Evolutionary conservation across 1,140 invertebrate species (phyloP).

Genomic region (Bicyclus anynana): DNA sequence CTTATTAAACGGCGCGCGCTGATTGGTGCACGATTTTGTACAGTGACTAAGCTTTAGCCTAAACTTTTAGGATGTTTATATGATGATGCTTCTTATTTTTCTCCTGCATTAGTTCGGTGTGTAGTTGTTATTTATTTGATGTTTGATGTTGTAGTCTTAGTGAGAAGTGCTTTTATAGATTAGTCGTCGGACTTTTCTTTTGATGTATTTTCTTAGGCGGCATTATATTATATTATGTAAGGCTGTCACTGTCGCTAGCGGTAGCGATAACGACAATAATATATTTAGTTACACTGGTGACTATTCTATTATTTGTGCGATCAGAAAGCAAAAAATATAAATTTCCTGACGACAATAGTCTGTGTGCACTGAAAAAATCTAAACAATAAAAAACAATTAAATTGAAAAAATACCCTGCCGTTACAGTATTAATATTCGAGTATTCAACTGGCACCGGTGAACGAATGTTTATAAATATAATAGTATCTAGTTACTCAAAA

Average conservation of each 20-base stretch:
- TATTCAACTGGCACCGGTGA: conserved; percentile 6
- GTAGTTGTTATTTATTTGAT: conserved; percentile 67
- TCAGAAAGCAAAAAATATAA: no score
- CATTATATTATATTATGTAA: no score
- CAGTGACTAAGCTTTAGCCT: conserved; percentile 56
- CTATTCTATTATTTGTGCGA: no score
- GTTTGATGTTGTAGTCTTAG: conserved; percentile 68
- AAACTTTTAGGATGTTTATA: conserved; percentile 55
- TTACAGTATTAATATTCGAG: not conserved
- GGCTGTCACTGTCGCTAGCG: no score
- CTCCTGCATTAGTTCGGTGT: conserved; percentile 41
- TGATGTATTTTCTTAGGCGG: not conserved
- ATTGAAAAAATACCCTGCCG: not conserved
- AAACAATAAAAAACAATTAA: no score
- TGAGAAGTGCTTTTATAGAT: conserved; percentile 65
- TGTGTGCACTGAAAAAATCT: not conserved
- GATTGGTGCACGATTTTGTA: conserved; percentile 23
- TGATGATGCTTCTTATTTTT: conserved; percentile 36
- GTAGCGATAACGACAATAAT: no score
- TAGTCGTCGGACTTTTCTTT: conserved; percentile 18
- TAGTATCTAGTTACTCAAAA: not conserved
- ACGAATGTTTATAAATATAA: not conserved
- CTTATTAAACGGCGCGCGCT: not conserved
- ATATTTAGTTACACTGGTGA: no score
- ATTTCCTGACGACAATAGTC: no score